Conservation (phyloP, 2,888 invertebrate genomes). For the Cantharis nigra region DNA sequence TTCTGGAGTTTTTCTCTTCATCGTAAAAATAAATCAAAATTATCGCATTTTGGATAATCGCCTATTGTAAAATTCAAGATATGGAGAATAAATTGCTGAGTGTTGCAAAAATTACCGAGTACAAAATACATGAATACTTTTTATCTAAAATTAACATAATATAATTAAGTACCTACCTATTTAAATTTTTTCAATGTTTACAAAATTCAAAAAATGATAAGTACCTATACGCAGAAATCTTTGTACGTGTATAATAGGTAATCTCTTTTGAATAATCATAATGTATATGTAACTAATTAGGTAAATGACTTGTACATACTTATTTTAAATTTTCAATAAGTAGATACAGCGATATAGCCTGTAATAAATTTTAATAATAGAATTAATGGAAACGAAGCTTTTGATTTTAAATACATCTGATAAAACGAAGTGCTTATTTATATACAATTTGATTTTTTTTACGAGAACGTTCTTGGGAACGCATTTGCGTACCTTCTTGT, state of each 20-base stretch:
- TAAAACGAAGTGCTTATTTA: not conserved
- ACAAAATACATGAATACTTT: not conserved
- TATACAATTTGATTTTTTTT: not conserved
- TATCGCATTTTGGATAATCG: not conserved
- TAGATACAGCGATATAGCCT: not conserved
- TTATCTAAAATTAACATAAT: not conserved
- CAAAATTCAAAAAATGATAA: not conserved
- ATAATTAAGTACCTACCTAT: too few species aligned
- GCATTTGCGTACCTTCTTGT: conserved; percentile 14
- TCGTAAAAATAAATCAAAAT: not conserved
- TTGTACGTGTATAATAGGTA: not conserved
- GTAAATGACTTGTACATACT: not conserved
- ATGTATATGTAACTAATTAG: not conserved
- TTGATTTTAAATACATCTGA: not conserved
- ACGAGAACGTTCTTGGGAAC: conserved; percentile 4
- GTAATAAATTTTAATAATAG: not conserved
- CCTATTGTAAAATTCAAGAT: not conserved
- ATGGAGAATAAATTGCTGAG: not conserved
- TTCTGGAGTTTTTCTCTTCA: too few species aligned
- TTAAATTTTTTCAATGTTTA: not conserved
- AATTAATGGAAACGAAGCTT: not conserved
- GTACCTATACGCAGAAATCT: not conserved
- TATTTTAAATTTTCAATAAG: not conserved
- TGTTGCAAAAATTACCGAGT: not conserved
- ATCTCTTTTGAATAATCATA: not conserved